Percentiles rank a stretch among this genome's conserved stretches.
These are phyloP conservation scores for Drosophila melanica DNA, from an alignment of 1,140 invertebrate genomes.

Conservation along the genomic window DNA sequence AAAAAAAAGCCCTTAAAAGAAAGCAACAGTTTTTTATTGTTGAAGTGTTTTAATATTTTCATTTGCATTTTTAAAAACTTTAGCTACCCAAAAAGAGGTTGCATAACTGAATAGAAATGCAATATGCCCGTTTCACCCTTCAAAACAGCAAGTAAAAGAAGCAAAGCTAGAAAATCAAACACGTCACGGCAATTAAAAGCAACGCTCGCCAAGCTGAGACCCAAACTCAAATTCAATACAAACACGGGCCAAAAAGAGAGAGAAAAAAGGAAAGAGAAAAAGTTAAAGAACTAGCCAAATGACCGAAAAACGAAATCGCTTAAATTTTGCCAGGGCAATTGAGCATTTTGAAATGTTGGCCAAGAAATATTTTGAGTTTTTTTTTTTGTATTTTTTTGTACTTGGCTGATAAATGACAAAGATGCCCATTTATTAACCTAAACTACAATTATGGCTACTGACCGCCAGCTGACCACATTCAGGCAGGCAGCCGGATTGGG, in stretches of 20 bases:
- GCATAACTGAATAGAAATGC: neutral
- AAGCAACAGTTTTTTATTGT: no score
- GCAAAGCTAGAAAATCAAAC: constrained; percentile 60
- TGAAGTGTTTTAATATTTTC: no score
- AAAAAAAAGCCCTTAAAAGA: no score
- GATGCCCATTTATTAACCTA: constrained; percentile 45
- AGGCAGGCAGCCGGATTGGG: constrained; percentile 2
- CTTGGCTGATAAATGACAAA: constrained; percentile 50
- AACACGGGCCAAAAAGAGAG: constrained; percentile 14
- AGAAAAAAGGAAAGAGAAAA: constrained; percentile 33
- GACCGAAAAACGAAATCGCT: constrained; percentile 24
- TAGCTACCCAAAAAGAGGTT: neutral
- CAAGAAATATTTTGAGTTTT: constrained; percentile 7
- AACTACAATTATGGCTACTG: constrained; percentile 50
- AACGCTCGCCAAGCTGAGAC: constrained; percentile 9
- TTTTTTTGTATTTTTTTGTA: constrained; percentile 1
- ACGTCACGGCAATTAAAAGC: constrained; percentile 78
- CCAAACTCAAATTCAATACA: constrained; percentile 8
- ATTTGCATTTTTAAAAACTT: no score
- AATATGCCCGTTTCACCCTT: constrained; percentile 13
- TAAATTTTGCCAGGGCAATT: constrained; percentile 45
- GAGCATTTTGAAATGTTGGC: constrained; percentile 45
- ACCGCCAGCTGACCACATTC: constrained; percentile 29
- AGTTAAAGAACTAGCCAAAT: constrained; percentile 40
- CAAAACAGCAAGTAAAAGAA: constrained; percentile 6